phyloP scores from a whole-genome alignment of 2,888 invertebrate genomes.

The Pimpla rufipes region DNA sequence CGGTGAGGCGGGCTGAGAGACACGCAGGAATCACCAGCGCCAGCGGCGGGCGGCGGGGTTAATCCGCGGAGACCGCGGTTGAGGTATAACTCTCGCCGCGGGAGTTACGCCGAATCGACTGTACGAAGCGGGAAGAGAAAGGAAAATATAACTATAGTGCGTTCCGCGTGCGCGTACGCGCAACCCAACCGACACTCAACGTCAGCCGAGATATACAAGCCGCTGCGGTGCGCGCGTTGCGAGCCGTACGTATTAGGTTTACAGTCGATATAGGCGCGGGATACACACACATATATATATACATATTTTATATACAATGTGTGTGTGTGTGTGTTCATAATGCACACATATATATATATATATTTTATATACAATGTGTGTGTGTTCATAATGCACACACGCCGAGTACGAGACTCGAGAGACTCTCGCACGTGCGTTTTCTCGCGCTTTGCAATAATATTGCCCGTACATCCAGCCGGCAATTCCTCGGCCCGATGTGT shows the following conservation, averaged over 20 bases:
- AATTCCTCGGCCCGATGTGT: slow-evolving; percentile 53
- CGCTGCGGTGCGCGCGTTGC: background rate
- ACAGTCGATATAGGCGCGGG: slow-evolving; percentile 41
- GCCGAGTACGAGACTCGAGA: background rate
- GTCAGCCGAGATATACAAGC: slow-evolving; percentile 50
- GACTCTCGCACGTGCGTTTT: slow-evolving; percentile 62
- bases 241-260: slow-evolving; percentile 53
- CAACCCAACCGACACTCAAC: slow-evolving; percentile 52
- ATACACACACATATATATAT: slow-evolving; percentile 22
- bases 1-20: background rate
- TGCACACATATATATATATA: slow-evolving; percentile 7
- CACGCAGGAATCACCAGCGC: slow-evolving; percentile 35
- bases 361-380: no score
- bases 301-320: background rate
- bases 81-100: slow-evolving; percentile 64
- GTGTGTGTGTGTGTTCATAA: no score
- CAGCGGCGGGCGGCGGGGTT: slow-evolving; percentile 53
- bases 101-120: slow-evolving; percentile 69
- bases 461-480: slow-evolving; percentile 40
- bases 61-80: slow-evolving; percentile 57
- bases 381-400: no score
- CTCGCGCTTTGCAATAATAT: slow-evolving; percentile 56
- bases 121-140: slow-evolving; percentile 63
- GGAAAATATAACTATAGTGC: slow-evolving; percentile 60
- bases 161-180: slow-evolving; percentile 31